These are phyloP conservation scores for Trissoscelio sp. DNA, from an alignment of 2,888 invertebrate species.

Conservation along the genomic window DNA sequence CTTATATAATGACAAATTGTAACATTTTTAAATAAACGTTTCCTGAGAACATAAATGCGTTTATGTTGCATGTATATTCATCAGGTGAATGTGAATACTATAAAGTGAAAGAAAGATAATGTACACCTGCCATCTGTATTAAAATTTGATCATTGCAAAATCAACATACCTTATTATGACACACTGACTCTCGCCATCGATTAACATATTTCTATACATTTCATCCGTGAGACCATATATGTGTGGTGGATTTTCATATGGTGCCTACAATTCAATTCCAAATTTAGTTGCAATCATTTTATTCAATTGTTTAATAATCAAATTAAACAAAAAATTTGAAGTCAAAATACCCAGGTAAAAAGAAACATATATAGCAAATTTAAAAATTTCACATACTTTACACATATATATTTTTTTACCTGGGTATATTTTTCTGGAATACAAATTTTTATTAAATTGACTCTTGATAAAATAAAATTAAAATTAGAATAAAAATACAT, in stretches of 20 bases:
- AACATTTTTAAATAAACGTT: slow-evolving; percentile 1
- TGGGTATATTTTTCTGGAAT: no score
- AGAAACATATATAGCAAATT: no score
- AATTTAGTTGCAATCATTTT: slow-evolving; percentile 4
- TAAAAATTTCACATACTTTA: no score
- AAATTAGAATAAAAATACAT: no score
- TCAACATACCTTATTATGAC: slow-evolving; percentile 87
- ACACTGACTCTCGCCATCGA: slow-evolving; percentile 88
- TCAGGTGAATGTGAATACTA: neutral
- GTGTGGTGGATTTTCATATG: slow-evolving; percentile 89
- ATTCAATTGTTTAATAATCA: no score
- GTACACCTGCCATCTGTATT: slow-evolving; percentile 8
- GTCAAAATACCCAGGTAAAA: no score
- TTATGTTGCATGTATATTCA: no score
- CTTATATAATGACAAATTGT: neutral
- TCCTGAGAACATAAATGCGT: no score
- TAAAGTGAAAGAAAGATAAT: slow-evolving; percentile 26
- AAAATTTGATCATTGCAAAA: slow-evolving; percentile 22
- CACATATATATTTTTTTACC: no score
- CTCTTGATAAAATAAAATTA: no score
- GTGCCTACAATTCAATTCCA: slow-evolving; percentile 83
- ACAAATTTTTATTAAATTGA: no score
- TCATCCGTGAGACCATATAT: slow-evolving; percentile 88
- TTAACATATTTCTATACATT: slow-evolving; percentile 90
- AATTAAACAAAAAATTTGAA: no score